These are phyloP conservation scores for Tupaia chinensis DNA, from an alignment of 2,113 vertebrate species.

Conservation along the genomic window DNA sequence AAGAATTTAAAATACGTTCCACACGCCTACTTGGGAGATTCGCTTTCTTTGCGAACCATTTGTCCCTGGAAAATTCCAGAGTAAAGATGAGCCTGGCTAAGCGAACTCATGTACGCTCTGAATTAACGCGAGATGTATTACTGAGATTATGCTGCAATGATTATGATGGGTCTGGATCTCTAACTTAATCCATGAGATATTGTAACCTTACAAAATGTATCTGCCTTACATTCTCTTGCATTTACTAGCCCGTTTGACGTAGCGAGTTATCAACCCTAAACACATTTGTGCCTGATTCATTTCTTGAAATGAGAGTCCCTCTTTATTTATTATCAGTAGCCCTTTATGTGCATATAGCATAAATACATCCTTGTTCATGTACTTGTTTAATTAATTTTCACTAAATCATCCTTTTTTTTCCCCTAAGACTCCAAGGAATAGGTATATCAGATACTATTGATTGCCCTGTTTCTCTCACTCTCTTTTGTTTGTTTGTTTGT, in stretches of 20 bases:
- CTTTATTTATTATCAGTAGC: background rate
- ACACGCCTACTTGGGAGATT: background rate
- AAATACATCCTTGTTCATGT: background rate
- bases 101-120: background rate
- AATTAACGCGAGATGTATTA: background rate
- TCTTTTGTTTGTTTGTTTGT: too few species aligned
- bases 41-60: conserved; percentile 25
- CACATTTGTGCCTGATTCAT: background rate
- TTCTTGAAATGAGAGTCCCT: conserved; percentile 1
- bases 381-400: conserved; percentile 28
- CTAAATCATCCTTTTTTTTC: background rate
- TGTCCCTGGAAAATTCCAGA: background rate
- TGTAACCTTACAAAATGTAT: background rate
- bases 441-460: background rate
- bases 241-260: background rate
- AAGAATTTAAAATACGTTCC: conserved; percentile 8
- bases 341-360: background rate
- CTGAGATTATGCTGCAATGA: background rate
- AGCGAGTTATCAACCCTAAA: background rate
- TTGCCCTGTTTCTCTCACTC: background rate
- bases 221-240: background rate
- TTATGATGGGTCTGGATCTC: background rate
- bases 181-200: background rate
- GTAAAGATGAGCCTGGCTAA: background rate
- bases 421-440: background rate